phyloP scores from a whole-genome alignment of 2,113 vertebrate genomes.

The Lepus timidus region DNA sequence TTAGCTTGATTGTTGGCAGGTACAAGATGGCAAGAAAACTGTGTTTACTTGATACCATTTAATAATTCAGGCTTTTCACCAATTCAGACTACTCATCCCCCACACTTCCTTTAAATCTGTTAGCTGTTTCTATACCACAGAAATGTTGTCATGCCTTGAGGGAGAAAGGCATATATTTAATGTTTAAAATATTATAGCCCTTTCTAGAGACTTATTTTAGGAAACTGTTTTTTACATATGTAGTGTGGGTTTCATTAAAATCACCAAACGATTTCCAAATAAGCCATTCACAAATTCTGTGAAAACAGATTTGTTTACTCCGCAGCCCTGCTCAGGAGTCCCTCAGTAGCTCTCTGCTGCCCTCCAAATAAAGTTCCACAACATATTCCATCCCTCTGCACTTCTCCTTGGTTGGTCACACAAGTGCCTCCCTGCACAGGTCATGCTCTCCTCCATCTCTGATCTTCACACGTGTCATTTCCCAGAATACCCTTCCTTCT shows the following conservation, averaged over 20 bases:
- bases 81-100: not conserved
- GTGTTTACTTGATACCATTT: constrained; percentile 8
- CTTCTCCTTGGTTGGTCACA: not conserved
- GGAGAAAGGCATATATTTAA: not conserved
- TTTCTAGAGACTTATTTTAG: constrained; percentile 29
- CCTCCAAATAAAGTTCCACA: not conserved
- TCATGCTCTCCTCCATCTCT: not conserved
- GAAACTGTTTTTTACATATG: not conserved
- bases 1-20: constrained; percentile 36
- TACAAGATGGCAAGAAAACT: not conserved
- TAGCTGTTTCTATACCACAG: not conserved
- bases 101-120: not conserved
- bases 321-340: not conserved
- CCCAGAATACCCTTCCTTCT: not conserved
- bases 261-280: not conserved
- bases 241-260: constrained; percentile 37
- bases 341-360: not conserved
- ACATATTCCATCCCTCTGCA: accelerated
- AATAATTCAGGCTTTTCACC: constrained; percentile 38
- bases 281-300: not conserved
- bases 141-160: not conserved
- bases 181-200: not conserved
- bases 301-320: constrained; percentile 5
- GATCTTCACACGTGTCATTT: not conserved
- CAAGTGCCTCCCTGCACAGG: accelerated